Conservation (phyloP, 2,113 vertebrate species). For the Anseranas semipalmata region DNA sequence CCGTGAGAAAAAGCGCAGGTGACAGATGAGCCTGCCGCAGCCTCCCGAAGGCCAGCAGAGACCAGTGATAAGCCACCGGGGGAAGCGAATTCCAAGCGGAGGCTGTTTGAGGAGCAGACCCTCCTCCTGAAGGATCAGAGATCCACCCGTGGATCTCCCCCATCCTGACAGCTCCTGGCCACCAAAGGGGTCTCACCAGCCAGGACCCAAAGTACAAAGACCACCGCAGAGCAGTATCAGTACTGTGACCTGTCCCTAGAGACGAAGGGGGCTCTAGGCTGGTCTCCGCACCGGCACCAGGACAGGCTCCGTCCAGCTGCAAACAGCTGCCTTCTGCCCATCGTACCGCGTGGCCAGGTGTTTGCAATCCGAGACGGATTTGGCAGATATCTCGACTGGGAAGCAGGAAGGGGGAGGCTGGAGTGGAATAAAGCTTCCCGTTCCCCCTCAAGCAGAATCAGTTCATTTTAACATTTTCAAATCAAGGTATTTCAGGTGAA, state of each 20-base stretch:
- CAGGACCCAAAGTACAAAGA: not conserved
- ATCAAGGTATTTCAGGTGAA: not conserved
- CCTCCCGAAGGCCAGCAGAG: slow-evolving; percentile 1
- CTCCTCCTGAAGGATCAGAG: not conserved
- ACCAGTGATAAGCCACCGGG: not conserved
- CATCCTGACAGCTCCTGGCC: not conserved
- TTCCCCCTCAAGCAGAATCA: not conserved
- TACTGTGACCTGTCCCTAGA: not conserved
- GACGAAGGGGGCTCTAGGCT: not conserved
- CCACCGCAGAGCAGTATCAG: not conserved
- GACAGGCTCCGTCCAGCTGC: not conserved
- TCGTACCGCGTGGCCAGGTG: no score
- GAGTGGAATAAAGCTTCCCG: not conserved
- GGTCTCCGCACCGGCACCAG: not conserved
- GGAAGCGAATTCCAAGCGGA: slow-evolving; percentile 12
- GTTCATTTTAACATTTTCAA: not conserved
- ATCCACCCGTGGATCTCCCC: not conserved
- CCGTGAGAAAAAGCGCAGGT: slow-evolving; percentile 7
- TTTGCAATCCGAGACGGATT: not conserved
- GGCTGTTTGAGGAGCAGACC: not conserved
- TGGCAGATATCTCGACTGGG: not conserved
- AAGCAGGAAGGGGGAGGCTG: not conserved
- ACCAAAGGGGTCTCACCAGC: not conserved
- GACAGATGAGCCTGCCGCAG: slow-evolving; percentile 27
- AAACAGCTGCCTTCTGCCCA: slow-evolving; percentile 9